phyloP scores from a whole-genome alignment of 2,113 vertebrate genomes.

The Proterorhinus semilunaris region DNA sequence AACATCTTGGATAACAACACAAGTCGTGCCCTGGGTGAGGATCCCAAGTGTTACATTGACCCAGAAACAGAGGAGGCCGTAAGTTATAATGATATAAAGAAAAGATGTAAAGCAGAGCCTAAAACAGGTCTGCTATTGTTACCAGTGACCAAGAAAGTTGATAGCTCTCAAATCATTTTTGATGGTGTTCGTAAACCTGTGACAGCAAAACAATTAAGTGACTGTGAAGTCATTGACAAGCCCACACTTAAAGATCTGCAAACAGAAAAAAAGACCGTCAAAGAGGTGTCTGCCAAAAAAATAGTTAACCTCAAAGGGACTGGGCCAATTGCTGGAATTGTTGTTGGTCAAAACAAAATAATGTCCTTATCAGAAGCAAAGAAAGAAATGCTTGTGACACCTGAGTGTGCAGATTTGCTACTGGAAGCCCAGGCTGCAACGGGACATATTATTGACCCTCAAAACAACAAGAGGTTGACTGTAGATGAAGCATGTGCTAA shows the following conservation, averaged over 20 bases:
- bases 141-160: constrained; percentile 76
- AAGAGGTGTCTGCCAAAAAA: constrained; percentile 63
- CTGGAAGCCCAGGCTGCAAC: not conserved
- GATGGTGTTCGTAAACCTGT: constrained; percentile 79
- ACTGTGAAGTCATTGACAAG: constrained; percentile 80
- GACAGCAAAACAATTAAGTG: constrained; percentile 74
- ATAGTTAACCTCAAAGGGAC: not conserved
- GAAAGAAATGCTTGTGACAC: not conserved
- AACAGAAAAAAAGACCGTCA: constrained; percentile 80
- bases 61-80: constrained; percentile 79
- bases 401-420: not conserved
- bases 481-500: not conserved
- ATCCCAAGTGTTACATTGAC: constrained; percentile 82
- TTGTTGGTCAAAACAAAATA: not conserved
- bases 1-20: constrained; percentile 82
- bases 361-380: not conserved
- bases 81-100: constrained; percentile 74
- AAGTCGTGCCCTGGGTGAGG: constrained; percentile 78
- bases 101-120: constrained; percentile 80
- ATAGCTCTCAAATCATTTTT: constrained; percentile 79
- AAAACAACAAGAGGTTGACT: not conserved
- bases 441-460: not conserved
- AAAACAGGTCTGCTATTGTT: constrained; percentile 82
- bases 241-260: constrained; percentile 77
- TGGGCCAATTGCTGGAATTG: not conserved